phyloP scores from a whole-genome alignment of 2,113 vertebrate species.

The Trachemys scripta region DNA sequence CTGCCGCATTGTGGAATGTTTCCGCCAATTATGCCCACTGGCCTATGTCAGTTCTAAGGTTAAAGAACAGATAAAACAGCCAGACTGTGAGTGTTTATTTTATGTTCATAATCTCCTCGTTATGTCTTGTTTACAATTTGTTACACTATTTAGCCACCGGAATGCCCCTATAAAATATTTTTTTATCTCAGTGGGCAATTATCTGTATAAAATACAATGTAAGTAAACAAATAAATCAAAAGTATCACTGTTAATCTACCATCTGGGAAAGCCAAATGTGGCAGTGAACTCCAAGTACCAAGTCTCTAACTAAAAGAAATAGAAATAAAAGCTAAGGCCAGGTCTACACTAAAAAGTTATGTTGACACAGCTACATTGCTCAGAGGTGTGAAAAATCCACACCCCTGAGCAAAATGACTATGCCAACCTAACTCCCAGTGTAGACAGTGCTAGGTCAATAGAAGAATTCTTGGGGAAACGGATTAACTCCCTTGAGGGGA shows the following conservation, averaged over 20 bases:
- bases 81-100: background rate
- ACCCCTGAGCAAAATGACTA: background rate
- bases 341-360: background rate
- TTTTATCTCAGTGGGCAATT: accelerated
- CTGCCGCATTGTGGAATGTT: accelerated
- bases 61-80: background rate
- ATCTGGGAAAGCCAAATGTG: background rate
- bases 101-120: background rate
- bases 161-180: background rate
- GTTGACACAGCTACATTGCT: background rate
- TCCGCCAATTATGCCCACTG: background rate
- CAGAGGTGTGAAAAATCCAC: background rate
- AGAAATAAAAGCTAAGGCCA: background rate
- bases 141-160: background rate
- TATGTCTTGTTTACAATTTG: background rate
- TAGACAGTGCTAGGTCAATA: background rate
- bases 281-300: background rate
- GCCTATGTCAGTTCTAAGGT: background rate
- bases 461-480: background rate
- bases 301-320: background rate
- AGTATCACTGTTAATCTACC: background rate
- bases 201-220: background rate
- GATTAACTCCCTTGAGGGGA: background rate
- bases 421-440: background rate
- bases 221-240: conserved; percentile 13